These are phyloP conservation scores for Armadillidium nasatum DNA, from an alignment of 1,140 invertebrate genomes.

Conservation along the genomic window DNA sequence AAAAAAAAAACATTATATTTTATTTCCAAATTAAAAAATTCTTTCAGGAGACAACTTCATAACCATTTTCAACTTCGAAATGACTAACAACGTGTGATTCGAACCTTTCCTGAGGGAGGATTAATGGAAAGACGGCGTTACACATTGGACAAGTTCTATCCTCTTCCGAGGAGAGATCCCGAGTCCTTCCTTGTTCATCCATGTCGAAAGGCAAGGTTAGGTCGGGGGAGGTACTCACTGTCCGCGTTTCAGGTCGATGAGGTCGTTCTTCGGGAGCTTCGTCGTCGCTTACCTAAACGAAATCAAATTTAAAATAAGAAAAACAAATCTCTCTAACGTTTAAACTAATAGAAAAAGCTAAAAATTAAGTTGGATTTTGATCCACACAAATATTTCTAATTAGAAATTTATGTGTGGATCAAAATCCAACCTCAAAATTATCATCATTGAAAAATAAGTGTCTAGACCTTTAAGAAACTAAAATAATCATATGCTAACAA, in stretches of 20 bases:
- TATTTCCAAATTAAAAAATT: background rate
- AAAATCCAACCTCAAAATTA: too few species aligned
- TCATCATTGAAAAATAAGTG: too few species aligned
- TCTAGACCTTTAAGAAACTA: too few species aligned
- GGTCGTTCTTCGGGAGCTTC: background rate
- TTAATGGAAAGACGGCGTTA: background rate
- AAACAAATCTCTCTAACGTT: too few species aligned
- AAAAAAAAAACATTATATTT: background rate
- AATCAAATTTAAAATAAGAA: too few species aligned
- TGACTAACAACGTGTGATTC: background rate
- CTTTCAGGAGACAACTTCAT: background rate
- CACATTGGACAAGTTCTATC: background rate
- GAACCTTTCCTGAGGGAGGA: background rate
- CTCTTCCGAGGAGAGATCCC: background rate
- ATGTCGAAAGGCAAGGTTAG: background rate
- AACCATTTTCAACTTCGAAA: background rate
- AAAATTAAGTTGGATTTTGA: too few species aligned
- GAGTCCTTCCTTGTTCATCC: background rate
- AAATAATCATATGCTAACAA: too few species aligned
- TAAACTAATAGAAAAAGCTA: too few species aligned
- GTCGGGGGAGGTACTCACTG: background rate
- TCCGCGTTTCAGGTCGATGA: background rate
- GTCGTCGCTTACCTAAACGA: background rate
- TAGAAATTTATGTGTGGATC: too few species aligned
- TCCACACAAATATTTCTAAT: too few species aligned